Evolutionary conservation across 2,797 vertebrate genomes (phyloP).

Genomic region (Pitangus sulphuratus): DNA sequence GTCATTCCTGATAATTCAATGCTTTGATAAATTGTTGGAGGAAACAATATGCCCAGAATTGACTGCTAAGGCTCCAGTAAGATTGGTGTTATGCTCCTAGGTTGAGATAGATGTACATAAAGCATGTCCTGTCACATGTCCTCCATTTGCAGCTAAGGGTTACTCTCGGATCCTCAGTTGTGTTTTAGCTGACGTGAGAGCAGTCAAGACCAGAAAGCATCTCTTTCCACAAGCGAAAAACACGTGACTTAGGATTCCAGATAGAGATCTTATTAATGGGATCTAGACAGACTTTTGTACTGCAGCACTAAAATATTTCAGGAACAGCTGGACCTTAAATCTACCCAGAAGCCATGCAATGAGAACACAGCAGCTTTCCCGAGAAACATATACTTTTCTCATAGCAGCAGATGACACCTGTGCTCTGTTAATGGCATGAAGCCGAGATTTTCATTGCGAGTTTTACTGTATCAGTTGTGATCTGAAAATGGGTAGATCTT

Average conservation of each 20-base stretch:
- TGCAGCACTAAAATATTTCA: neutral
- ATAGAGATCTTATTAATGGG: neutral
- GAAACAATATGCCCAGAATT: neutral
- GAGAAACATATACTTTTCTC: neutral
- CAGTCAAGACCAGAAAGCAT: neutral
- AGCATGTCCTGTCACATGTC: neutral
- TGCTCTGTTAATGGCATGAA: neutral
- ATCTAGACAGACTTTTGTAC: neutral
- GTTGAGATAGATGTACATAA: neutral
- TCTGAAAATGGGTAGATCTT: neutral
- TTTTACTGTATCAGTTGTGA: neutral
- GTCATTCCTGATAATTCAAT: neutral
- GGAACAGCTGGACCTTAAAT: slow-evolving; percentile 33
- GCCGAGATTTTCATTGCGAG: neutral
- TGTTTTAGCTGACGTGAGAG: neutral
- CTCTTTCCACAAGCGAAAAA: neutral
- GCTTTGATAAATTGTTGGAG: neutral
- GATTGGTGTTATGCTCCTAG: neutral
- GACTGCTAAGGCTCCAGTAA: neutral
- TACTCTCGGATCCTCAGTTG: neutral
- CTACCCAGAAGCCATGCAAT: neutral
- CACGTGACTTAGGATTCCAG: neutral
- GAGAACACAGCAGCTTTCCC: neutral
- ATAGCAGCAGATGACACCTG: neutral
- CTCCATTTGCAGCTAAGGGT: neutral